Percentiles rank a stretch among this genome's conserved stretches.
Conservation (phyloP, 2,113 vertebrate species). For the Sinocyclocheilus anophthalmus region DNA sequence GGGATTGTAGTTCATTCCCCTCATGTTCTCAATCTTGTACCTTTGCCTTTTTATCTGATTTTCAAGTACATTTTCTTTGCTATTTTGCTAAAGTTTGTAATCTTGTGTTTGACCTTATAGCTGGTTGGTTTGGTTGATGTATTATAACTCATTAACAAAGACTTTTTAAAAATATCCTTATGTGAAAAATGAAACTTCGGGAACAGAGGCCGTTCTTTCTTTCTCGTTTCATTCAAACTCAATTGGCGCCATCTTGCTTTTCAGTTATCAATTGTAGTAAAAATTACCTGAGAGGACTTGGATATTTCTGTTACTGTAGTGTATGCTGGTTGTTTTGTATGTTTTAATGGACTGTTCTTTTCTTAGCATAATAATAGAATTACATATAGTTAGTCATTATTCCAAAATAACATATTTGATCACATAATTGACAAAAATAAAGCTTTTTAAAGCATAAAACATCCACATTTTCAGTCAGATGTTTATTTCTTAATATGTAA, state of each 20-base stretch:
- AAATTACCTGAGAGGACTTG: not conserved
- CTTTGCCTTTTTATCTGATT: no score
- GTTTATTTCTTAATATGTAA: constrained; percentile 45
- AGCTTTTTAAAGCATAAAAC: not conserved
- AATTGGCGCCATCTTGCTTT: not conserved
- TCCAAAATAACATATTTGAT: not conserved
- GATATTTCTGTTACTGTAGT: not conserved
- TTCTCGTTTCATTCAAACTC: not conserved
- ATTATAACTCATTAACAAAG: no score
- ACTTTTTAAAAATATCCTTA: no score
- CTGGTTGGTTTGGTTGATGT: no score
- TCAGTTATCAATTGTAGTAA: not conserved
- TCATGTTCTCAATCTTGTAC: no score
- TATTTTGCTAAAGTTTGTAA: no score
- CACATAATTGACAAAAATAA: not conserved
- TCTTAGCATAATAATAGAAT: not conserved
- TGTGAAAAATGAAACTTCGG: no score
- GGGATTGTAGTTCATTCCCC: no score
- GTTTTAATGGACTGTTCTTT: not conserved
- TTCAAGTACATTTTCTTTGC: no score
- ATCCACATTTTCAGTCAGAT: constrained; percentile 6
- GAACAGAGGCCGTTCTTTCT: no score
- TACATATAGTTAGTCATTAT: no score
- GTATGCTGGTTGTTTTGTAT: not conserved
- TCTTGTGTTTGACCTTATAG: no score